Evolutionary conservation across 2,797 vertebrate species (phyloP).

Genomic region (Enteromius afrohamiltoni): DNA sequence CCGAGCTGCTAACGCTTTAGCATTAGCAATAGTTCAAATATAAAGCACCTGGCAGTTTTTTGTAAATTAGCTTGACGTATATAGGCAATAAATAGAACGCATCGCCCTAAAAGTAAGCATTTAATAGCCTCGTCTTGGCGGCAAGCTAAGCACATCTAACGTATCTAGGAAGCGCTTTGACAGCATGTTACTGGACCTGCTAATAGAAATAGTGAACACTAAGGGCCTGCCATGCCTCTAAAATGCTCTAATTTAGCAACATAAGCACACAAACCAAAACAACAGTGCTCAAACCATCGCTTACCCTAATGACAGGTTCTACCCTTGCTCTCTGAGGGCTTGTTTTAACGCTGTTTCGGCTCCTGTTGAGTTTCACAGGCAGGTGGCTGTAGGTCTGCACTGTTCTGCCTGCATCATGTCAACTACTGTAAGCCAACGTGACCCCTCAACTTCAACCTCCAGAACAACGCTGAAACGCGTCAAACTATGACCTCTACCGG

Average conservation of each 20-base stretch:
- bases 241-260: not conserved
- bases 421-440: conserved; percentile 31
- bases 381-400: not conserved
- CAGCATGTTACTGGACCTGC: not conserved
- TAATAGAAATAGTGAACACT: conserved; percentile 17
- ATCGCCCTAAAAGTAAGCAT: not conserved
- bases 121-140: not conserved
- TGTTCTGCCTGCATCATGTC: conserved; percentile 28
- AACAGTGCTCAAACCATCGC: not conserved
- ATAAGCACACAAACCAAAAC: not conserved
- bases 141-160: no score
- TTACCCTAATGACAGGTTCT: conserved; percentile 35
- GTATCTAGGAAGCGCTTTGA: not conserved
- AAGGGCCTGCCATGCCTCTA: conserved; percentile 14
- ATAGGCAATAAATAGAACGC: not conserved
- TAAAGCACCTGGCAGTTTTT: conserved; percentile 10
- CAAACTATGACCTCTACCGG: conserved; percentile 34
- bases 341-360: not conserved
- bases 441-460: conserved; percentile 51
- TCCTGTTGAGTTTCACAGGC: not conserved
- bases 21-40: conserved; percentile 39
- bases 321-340: not conserved
- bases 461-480: not conserved
- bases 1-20: conserved; percentile 38
- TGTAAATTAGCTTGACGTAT: not conserved